These are phyloP conservation scores for Brachyrhaphis roseni DNA, from an alignment of 2,797 vertebrate species.

Conservation along the genomic window DNA sequence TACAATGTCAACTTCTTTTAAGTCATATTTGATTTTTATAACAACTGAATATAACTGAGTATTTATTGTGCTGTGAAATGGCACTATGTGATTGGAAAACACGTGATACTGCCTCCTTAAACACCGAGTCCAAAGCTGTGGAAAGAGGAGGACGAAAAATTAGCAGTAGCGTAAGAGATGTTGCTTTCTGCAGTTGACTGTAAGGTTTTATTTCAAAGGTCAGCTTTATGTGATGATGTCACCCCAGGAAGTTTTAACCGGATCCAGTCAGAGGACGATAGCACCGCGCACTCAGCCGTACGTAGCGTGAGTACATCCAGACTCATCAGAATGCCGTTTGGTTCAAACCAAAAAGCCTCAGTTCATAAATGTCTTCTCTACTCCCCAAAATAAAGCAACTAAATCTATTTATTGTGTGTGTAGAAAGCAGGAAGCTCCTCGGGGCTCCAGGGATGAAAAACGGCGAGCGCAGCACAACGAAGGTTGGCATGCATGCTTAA, in stretches of 20 bases:
- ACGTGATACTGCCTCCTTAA: too few relatives aligned
- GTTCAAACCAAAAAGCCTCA: not conserved
- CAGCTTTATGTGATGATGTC: conserved; percentile 98
- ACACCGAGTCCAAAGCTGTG: not conserved
- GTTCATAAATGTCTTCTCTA: not conserved
- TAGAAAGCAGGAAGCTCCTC: conserved; percentile 75
- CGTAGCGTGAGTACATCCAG: conserved; percentile 81
- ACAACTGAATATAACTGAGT: too few relatives aligned
- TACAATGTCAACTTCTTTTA: too few relatives aligned
- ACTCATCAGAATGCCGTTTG: not conserved
- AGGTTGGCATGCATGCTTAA: conserved; percentile 40
- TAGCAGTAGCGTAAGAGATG: not conserved
- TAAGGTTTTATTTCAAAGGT: conserved; percentile 71
- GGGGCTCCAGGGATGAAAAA: conserved; percentile 71
- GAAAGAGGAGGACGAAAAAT: not conserved
- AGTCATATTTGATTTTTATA: too few relatives aligned
- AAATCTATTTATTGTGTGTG: not conserved
- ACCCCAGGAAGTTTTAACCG: conserved; percentile 91
- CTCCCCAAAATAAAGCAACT: not conserved
- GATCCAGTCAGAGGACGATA: conserved; percentile 87
- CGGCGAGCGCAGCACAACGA: conserved; percentile 75
- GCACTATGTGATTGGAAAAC: too few relatives aligned
- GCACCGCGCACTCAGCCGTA: conserved; percentile 91
- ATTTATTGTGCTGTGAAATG: too few relatives aligned
- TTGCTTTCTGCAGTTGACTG: conserved; percentile 5